A percentile compares a stretch with the other conserved stretches of the same genome.
These are phyloP conservation scores for Falco punctatus DNA, from an alignment of 2,113 vertebrate species.

Conservation along the genomic window DNA sequence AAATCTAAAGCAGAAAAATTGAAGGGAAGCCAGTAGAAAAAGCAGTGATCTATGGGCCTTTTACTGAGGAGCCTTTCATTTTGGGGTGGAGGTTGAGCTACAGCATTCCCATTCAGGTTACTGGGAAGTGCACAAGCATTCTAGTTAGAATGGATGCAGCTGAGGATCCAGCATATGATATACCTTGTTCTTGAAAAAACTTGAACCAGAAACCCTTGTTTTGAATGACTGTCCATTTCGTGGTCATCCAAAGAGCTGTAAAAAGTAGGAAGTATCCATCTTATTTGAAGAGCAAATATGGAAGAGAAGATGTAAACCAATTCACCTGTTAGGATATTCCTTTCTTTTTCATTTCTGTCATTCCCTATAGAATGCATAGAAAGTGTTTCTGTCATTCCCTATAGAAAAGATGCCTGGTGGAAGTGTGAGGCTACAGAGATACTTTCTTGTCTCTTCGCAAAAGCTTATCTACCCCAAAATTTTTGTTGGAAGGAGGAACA, in stretches of 20 bases:
- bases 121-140: not conserved
- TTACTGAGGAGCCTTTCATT: not conserved
- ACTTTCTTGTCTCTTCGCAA: not conserved
- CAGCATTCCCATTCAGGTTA: not conserved
- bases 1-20: conserved; percentile 43
- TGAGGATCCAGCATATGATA: not conserved
- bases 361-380: not conserved
- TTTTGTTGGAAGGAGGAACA: not conserved
- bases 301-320: not conserved
- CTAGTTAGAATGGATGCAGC: not conserved
- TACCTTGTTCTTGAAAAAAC: not conserved
- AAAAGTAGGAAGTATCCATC: not conserved
- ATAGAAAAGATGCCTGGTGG: not conserved
- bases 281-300: not conserved
- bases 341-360: not conserved
- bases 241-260: not conserved
- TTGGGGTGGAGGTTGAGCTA: not conserved
- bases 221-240: not conserved
- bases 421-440: not conserved
- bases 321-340: not conserved
- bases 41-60: not conserved
- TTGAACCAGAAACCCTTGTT: not conserved
- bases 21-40: not conserved
- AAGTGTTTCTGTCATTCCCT: not conserved
- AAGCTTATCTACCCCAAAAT: not conserved